These are phyloP conservation scores for Anarsia innoxiella DNA, from an alignment of 2,888 invertebrate genomes.

Conservation along the genomic window DNA sequence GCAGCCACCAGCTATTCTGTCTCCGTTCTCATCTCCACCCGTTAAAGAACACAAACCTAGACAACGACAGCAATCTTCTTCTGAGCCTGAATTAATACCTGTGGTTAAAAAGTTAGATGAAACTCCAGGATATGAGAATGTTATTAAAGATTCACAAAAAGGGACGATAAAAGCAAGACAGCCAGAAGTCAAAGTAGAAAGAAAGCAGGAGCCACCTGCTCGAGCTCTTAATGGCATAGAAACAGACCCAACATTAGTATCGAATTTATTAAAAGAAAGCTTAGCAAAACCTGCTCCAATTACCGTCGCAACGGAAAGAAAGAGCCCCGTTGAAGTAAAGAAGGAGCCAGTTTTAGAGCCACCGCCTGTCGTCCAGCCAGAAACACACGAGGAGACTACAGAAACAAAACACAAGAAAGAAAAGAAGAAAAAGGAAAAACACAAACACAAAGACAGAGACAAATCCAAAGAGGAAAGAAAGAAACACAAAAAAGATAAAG, in stretches of 20 bases:
- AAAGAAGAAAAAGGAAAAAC: constrained; percentile 87
- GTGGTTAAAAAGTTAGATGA: constrained; percentile 78
- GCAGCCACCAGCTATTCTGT: constrained; percentile 59
- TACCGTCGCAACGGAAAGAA: constrained; percentile 54
- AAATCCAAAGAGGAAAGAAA: constrained; percentile 82
- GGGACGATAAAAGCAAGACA: constrained; percentile 48
- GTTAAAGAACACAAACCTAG: constrained; percentile 27
- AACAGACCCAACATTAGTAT: constrained; percentile 81
- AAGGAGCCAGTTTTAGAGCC: constrained; percentile 40
- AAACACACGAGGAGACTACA: constrained; percentile 27
- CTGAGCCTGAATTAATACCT: constrained; percentile 77
- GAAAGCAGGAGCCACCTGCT: constrained; percentile 42
- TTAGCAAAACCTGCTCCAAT: constrained; percentile 68
- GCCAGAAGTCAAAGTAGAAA: constrained; percentile 24
- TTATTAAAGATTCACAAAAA: constrained; percentile 72
- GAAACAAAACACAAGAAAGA: constrained; percentile 75
- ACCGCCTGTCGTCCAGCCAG: constrained; percentile 24
- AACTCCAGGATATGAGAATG: constrained; percentile 76
- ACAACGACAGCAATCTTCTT: constrained; percentile 59
- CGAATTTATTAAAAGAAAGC: constrained; percentile 81
- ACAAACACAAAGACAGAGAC: constrained; percentile 85
- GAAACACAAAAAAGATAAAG: constrained; percentile 82
- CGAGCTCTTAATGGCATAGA: constrained; percentile 78
- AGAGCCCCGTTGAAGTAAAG: constrained; percentile 46
- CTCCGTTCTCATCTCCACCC: constrained; percentile 67